Conservation (phyloP, 35 echinoderm and acorn worm genomes). For the Patiria miniata region DNA sequence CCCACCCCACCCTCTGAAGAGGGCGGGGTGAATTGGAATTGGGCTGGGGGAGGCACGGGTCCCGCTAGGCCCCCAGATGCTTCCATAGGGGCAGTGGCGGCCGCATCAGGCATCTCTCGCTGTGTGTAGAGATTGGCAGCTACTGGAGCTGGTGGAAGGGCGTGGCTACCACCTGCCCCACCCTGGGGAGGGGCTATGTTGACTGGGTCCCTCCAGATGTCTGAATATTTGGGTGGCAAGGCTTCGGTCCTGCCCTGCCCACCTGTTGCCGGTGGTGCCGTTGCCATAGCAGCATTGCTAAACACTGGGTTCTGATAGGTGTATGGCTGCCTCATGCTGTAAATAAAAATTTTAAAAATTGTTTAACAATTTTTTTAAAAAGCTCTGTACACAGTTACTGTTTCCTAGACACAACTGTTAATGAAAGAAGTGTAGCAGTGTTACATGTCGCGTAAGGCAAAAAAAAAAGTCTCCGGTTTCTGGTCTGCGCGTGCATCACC, state of each 20-base stretch:
- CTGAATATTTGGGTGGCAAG: neutral
- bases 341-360: too few species aligned
- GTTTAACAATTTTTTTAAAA: too few species aligned
- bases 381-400: too few species aligned
- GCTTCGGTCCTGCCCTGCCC: neutral
- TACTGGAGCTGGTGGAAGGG: neutral
- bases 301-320: too few species aligned
- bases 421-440: too few species aligned
- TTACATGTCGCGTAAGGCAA: too few species aligned
- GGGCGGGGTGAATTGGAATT: neutral
- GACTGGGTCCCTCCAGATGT: constrained; percentile 2
- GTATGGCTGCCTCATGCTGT: too few species aligned
- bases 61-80: neutral
- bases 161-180: neutral
- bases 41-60: neutral
- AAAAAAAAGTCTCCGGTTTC: too few species aligned
- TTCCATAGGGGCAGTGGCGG: neutral
- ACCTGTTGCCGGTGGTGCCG: too few species aligned
- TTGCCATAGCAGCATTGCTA: too few species aligned
- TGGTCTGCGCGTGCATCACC: too few species aligned
- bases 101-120: neutral
- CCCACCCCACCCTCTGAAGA: neutral
- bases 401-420: too few species aligned
- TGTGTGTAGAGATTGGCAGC: neutral
- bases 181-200: neutral